Evolutionary conservation across 2,888 invertebrate genomes (phyloP).

Genomic region (Graphium colonna): DNA sequence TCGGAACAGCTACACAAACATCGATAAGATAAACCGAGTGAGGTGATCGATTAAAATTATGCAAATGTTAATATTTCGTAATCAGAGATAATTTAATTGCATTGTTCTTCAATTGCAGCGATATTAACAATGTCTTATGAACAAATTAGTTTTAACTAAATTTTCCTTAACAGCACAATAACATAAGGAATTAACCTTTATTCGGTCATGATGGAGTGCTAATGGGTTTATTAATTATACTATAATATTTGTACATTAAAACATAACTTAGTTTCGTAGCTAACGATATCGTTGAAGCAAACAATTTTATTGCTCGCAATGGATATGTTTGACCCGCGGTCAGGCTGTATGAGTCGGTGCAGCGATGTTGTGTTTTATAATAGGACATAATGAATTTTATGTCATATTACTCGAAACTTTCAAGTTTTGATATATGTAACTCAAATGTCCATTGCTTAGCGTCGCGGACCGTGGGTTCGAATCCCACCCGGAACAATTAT

Average conservation of each 20-base stretch:
- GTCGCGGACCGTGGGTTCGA: too few species aligned
- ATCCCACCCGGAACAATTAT: too few species aligned
- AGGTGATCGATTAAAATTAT: not conserved
- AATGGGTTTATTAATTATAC: not conserved
- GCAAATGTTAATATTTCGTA: too few species aligned
- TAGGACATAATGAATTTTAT: constrained; percentile 1
- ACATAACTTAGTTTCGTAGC: too few species aligned
- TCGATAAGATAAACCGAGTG: constrained; percentile 26
- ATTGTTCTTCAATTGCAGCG: constrained; percentile 16
- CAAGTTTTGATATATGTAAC: too few species aligned
- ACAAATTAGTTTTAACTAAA: not conserved
- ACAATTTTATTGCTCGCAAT: constrained; percentile 3
- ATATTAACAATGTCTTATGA: constrained; percentile 6
- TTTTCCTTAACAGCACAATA: not conserved
- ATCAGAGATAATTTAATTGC: too few species aligned
- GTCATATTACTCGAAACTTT: too few species aligned
- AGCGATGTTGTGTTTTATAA: not conserved
- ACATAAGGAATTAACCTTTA: not conserved
- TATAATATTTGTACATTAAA: too few species aligned
- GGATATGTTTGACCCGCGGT: constrained; percentile 4
- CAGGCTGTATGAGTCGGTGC: constrained; percentile 3
- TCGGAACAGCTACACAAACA: constrained; percentile 45
- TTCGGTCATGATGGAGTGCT: not conserved
- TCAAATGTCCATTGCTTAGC: too few species aligned
- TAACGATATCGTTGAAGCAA: not conserved